Evolutionary conservation across 2,113 vertebrate species (phyloP), one percentile per base, ranked within the genome.

Genomic region (Pelmatolapia mariae): DNA sequence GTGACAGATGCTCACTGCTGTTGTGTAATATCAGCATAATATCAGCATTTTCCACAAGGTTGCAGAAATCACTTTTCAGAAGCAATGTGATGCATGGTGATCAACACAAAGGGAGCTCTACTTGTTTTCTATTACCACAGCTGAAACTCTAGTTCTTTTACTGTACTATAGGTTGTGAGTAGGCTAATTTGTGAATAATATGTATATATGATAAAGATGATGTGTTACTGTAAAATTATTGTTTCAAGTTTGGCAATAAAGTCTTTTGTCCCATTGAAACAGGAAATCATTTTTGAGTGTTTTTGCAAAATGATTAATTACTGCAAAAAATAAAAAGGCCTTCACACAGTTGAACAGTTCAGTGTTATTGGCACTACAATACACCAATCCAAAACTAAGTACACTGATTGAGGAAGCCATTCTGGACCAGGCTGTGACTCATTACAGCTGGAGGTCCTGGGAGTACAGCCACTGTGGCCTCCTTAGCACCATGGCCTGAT

Each of bases 231-330:
- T 81, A 66, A 81, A 89, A 87, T 84, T 7, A 52, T 73, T 50
- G 80, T 57, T 50, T 68, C 85, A n/a, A 87, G 81, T 54, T 73
- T 76, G 61, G 78, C 66, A 90, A 89, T 92, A 91, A 94, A 91
- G 80, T 22, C 26, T 85, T 82, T 87, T 92, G 54, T 83, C 81
- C 88, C 63, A 84, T 16, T 73, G 11, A 40, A 22, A 63, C 18
- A 47, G 12, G 13, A 50, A 16, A 10, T 45, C 1, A 26, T 61
- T 45, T 59, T 53, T 24, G 13, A 29, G 73, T 78, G 63, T 81
- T 68, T 84, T 18, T 36, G 11, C 40, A 8, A 52, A 5, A 26
- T n/a, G 11, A 26, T 54, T 80, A 40, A 73, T 6, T 80, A 56
- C 18, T 54, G 7, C 50, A 73, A 24, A 84, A 84, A 83, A 52